A percentile compares a stretch with the other conserved stretches of the same genome.
phyloP scores from a whole-genome alignment of 2,113 vertebrate species.

The Camelus dromedarius region DNA sequence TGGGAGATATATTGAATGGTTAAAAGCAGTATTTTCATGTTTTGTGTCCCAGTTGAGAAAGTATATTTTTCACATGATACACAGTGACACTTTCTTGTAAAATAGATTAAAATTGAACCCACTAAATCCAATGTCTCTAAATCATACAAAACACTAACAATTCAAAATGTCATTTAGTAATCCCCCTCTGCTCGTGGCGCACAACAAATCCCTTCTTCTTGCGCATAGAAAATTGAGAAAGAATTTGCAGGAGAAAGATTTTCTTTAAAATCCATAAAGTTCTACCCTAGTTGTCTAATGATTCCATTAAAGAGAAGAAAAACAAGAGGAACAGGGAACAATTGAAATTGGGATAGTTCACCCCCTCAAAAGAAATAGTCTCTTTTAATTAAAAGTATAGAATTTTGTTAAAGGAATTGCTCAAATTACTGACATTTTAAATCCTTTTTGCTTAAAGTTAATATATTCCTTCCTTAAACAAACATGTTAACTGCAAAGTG shows the following conservation, averaged over 20 bases:
- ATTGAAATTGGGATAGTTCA: not conserved
- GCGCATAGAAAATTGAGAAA: not conserved
- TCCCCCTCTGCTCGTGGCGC: not conserved
- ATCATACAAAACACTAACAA: not conserved
- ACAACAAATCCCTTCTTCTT: not conserved
- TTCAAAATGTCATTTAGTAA: constrained; percentile 43
- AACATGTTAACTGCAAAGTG: not conserved
- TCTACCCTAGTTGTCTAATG: not conserved
- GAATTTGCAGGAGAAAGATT: not conserved
- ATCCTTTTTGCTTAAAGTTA: not conserved
- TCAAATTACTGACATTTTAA: not conserved
- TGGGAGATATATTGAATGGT: not conserved
- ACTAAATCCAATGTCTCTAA: constrained; percentile 62
- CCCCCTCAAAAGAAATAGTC: not conserved
- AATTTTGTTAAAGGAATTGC: not conserved
- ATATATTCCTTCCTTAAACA: not conserved
- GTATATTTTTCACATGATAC: constrained; percentile 32
- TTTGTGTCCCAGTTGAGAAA: not conserved
- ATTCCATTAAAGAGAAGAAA: not conserved
- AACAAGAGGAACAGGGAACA: not conserved
- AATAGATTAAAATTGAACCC: constrained; percentile 65
- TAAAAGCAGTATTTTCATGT: not conserved
- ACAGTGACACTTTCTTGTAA: constrained; percentile 42
- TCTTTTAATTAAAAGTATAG: not conserved
- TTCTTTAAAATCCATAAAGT: not conserved